Conservation (phyloP, 2,888 invertebrate genomes). For the Stegophylla sp. region DNA sequence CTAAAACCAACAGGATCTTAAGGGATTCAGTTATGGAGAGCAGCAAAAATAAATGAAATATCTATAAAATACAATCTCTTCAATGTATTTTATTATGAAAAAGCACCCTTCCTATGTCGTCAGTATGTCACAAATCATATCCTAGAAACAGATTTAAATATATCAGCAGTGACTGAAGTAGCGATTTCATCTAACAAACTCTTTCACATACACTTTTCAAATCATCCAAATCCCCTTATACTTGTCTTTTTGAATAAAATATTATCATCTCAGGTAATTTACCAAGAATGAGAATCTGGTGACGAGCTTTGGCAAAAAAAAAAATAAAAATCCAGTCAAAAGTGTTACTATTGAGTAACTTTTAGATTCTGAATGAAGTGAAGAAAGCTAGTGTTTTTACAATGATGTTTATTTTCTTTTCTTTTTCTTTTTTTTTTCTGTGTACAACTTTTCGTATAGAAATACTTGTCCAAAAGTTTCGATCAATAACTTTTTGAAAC, state of each 20-base stretch:
- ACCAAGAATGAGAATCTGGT: neutral
- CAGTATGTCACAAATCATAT: neutral
- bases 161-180: neutral
- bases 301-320: neutral
- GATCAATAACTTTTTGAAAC: too few species aligned
- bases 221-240: neutral
- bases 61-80: too few species aligned
- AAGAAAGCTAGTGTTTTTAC: too few species aligned
- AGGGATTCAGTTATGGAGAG: too few species aligned
- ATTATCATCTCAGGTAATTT: neutral
- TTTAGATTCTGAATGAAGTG: too few species aligned
- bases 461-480: too few species aligned
- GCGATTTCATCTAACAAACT: neutral
- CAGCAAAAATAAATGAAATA: too few species aligned
- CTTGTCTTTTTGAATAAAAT: neutral
- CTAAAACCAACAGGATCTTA: too few species aligned
- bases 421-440: too few species aligned
- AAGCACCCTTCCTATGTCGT: neutral
- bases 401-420: too few species aligned
- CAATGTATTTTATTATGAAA: too few species aligned
- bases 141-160: neutral
- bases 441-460: too few species aligned
- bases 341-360: neutral
- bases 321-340: neutral
- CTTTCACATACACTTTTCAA: neutral